Base-by-base conservation (phyloP, 2,888 invertebrate species). In the Standfussiana lucernea region DNA sequence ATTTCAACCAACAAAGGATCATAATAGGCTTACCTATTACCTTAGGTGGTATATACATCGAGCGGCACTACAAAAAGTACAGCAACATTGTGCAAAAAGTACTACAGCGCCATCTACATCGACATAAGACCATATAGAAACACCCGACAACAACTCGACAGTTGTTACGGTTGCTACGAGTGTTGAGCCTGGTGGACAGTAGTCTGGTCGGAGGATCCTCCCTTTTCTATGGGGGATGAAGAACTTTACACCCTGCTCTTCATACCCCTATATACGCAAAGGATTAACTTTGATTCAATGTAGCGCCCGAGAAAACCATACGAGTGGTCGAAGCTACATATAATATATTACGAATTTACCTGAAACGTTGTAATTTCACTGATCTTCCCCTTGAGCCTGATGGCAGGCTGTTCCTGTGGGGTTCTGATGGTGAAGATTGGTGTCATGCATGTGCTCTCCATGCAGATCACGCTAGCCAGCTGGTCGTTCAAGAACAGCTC, bases 371-470 rank as follows among this genome's bases (percentile, higher is more conserved):
- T 2, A 2, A 1, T 18, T 10, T 28, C 37, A 53, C 3, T 8
- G 2, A 4, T 8, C 10, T 13, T 47, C 91, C 69, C 94, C 79
- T 94, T 94, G 79, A 94, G 89, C 69, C 92, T 85, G 28, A 92
- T 82, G 61, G 91, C 86, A 7, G 88, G 90, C 28, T 69, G 77
- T 81, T 93, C 92, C n/a, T 53, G 50, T 0, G 90, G 87, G 76
- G 92, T 92, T 80, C 91, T 91, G 83, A 94, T 88, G 83, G 79
- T 83, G 66, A 94, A 87, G 66, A 93, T 88, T 0, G 93, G 92
- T 82, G 91, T 93, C 74, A 92, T 66, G 86, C 92, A 90, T 32
- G 93, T 93, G 61, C 84, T 73, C 88, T 93, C 89, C 82, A 91
- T 89, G 40, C 93, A 89, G 59, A 94, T 91, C 35, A 93, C 81